Base-by-base conservation (phyloP, 2,113 vertebrate genomes). In the Pollachius pollachius region DNA sequence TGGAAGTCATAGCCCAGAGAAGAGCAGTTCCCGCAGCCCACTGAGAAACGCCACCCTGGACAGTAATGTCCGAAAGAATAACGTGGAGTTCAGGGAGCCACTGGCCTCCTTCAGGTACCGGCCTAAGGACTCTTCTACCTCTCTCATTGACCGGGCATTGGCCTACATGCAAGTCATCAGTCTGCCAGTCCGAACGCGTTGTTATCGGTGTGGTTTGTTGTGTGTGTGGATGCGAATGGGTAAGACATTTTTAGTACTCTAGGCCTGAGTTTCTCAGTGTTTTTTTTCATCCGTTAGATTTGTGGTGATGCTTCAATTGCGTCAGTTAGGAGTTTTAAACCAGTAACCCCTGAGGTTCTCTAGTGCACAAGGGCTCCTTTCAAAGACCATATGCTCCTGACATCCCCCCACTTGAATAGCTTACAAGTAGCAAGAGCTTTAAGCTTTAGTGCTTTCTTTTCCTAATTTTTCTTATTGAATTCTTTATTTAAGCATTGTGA, bases 1-100 rank as follows among this genome's bases (percentile, higher is more conserved):
- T 64, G 89, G 85, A 76, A 90, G 89, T 23, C 88, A 88, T 54
- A 95, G 93, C 77, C 85, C 88, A 82, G 95, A 96, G 72, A 96
- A 95, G 81, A 90, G 89, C 68, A 90, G 84, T 70, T 95, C 94
- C 27, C 95, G 95, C 59, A 96, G 95, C 80, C 96, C 96, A 17
- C 90, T 98, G 62, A 92, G 94, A 86, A 94, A 84, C 6, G 94
- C 95, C 73, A 97, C 95, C 16, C 90, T 95, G 81, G 95, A 97
- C 78, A 96, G 93, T 87, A 98, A 97, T 17, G 92, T 96, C 69
- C 91, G 91, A 64, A 94, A 90, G 75, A 92, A 75, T 70, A 90
- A 52, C 5, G 95, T 97, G 77, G 95, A 94, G 69, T 96, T 97
- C 41, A 92, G 87, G 75, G 95, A 98, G 5, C 95, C 95, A 0